A percentile compares a stretch with the other conserved stretches of the same genome.
Conservation (phyloP, 2,888 invertebrate genomes). For the Ganaspis brasiliensis region DNA sequence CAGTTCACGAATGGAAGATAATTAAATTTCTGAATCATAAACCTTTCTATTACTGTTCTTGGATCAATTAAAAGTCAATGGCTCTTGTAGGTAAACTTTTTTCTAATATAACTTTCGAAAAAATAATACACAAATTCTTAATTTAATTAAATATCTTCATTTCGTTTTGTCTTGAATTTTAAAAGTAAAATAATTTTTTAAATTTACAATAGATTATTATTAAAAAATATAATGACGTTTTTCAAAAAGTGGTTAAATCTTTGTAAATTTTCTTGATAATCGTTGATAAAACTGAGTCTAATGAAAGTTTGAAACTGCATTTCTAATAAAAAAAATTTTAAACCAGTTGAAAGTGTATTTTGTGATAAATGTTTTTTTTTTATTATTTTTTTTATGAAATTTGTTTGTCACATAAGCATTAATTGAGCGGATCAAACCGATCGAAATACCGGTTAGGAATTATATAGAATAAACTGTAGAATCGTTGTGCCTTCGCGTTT, state of each 20-base stretch:
- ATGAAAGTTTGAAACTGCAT: slow-evolving; percentile 19
- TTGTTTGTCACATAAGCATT: slow-evolving; percentile 7
- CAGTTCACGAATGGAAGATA: not conserved
- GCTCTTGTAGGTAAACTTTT: not conserved
- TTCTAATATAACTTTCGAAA: not conserved
- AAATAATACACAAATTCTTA: too few species aligned
- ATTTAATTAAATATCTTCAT: too few species aligned
- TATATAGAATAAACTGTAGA: slow-evolving; percentile 57
- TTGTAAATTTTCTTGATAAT: too few species aligned
- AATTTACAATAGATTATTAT: too few species aligned
- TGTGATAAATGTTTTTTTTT: not conserved
- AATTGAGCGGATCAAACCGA: slow-evolving; percentile 27
- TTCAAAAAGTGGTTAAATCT: too few species aligned
- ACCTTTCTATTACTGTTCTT: not conserved
- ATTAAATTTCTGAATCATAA: not conserved
- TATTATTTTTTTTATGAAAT: not conserved
- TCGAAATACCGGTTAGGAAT: slow-evolving; percentile 50
- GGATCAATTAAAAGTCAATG: not conserved
- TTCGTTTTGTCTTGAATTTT: too few species aligned
- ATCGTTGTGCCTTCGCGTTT: slow-evolving; percentile 57
- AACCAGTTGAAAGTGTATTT: slow-evolving; percentile 1
- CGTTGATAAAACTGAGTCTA: not conserved
- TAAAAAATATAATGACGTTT: too few species aligned
- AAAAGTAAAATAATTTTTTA: too few species aligned
- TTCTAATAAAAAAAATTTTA: not conserved